These are phyloP conservation scores for Hypotaenidia philippensis DNA, from an alignment of 2,797 vertebrate genomes.

Conservation along the genomic window DNA sequence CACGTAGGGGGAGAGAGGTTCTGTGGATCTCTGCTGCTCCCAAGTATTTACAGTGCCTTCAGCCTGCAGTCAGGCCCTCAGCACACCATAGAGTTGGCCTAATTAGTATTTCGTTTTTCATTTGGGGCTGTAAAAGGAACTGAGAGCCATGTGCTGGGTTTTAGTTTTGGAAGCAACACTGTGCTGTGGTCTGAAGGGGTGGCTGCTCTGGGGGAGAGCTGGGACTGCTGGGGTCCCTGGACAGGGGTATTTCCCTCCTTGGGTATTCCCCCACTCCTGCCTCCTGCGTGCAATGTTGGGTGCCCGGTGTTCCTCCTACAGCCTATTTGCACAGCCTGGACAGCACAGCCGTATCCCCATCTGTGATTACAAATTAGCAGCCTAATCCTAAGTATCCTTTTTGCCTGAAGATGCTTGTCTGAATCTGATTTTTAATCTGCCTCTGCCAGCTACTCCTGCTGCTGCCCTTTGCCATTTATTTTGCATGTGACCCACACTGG, in stretches of 20 bases:
- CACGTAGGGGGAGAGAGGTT: not conserved
- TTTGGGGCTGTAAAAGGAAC: not conserved
- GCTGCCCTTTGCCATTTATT: slow-evolving; percentile 25
- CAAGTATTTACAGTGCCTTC: not conserved
- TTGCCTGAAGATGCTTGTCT: slow-evolving; percentile 1
- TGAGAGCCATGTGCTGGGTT: not conserved
- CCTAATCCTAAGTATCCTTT: not conserved
- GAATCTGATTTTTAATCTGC: slow-evolving; percentile 41
- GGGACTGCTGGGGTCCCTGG: not conserved
- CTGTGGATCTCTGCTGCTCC: not conserved
- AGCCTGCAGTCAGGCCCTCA: not conserved
- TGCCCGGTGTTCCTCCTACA: not conserved
- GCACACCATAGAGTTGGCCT: not conserved
- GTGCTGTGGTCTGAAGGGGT: not conserved
- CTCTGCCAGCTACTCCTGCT: slow-evolving; percentile 52
- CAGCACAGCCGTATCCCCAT: not conserved
- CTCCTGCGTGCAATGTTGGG: not conserved
- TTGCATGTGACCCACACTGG: not conserved
- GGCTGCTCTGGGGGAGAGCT: fast-evolving
- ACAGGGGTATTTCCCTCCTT: not conserved
- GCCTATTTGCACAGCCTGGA: not conserved
- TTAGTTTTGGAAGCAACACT: not conserved
- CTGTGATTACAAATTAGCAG: slow-evolving; percentile 51
- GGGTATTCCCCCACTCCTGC: fast-evolving
- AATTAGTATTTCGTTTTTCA: slow-evolving; percentile 15